Evolutionary conservation across 2,113 vertebrate genomes (phyloP), one percentile per base, ranked within the genome.

Genomic region (Micromys minutus): DNA sequence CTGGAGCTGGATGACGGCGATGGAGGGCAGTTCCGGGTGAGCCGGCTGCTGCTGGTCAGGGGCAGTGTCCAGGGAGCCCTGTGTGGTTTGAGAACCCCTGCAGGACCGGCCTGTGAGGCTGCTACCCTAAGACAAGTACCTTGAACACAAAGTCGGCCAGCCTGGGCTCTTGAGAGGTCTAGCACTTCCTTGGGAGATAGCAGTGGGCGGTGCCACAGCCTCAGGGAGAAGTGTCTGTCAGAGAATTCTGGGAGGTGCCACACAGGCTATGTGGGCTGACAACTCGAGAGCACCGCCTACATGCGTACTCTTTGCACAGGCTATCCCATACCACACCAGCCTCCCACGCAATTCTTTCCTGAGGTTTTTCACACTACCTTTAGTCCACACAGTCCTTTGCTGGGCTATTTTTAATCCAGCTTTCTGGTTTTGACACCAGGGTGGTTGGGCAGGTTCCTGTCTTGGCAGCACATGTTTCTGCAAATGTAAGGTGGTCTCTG

Each of bases 1-100:
- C 98, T 99, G 97, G 99, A 99, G 97, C 99, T 99, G 93, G 99
- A 99, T 24, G 99, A 99, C 9, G 99, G 99, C 92, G 99, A 99
- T 6, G 99, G 99, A 7, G 99, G 99, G 42, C 99, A 99, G 97
- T 99, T 99, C 98, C 98, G 99, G 99, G 99, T 99, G 95, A 97
- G 99, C 95, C 2, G 55, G 31, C 57, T 94, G 21, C 61, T 47
- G 59, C 67, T 7, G 29, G 1, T 45, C 34, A 1, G 0, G 19
- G 10, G 39, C 71, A 42, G n/a, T 88, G 42, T 17, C 86, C 22
- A 39, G 50, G 22, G 85, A 45, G 3, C n/a, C 86, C 65, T 34
- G n/a, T 29, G 71, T 39, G 52, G 65, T 52, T 16, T 39, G 31
- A 55, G 36, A 87, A n/a, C 7, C 4, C n/a, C 65, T 71, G 11